Conservation (phyloP, 2,888 invertebrate species). For the Lissocephala sabroskyi region DNA sequence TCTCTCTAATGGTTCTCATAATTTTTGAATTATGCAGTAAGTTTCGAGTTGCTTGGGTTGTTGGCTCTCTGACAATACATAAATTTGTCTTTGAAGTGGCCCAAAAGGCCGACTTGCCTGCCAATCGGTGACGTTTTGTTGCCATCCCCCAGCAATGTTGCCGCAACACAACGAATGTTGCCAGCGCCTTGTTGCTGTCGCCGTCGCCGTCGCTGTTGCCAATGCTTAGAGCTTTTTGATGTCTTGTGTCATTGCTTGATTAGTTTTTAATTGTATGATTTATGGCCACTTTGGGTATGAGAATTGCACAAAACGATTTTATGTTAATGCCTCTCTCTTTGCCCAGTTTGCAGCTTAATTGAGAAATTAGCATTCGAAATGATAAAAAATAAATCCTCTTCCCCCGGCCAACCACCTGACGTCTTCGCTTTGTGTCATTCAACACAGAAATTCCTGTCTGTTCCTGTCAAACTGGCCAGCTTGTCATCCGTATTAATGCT, state of each 20-base stretch:
- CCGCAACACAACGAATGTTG: slow-evolving; percentile 15
- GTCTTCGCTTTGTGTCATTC: too few relatives aligned
- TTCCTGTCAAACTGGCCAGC: background rate
- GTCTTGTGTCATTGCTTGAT: slow-evolving; percentile 61
- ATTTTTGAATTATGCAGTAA: slow-evolving; percentile 52
- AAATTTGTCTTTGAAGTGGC: slow-evolving; percentile 59
- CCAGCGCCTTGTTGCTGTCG: slow-evolving; percentile 9
- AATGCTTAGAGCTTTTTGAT: slow-evolving; percentile 26
- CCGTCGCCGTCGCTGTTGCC: slow-evolving; percentile 23
- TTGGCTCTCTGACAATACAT: slow-evolving; percentile 50
- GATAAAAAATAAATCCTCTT: slow-evolving; percentile 6
- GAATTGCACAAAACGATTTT: slow-evolving; percentile 50
- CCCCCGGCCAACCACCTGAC: too few relatives aligned
- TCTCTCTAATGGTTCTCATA: slow-evolving; percentile 52
- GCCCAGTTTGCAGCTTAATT: slow-evolving; percentile 30
- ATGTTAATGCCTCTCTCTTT: slow-evolving; percentile 37
- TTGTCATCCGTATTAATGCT: slow-evolving; percentile 19
- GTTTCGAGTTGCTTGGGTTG: slow-evolving; percentile 24
- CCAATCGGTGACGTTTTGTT: slow-evolving; percentile 11
- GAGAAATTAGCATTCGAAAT: slow-evolving; percentile 52
- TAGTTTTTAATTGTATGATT: slow-evolving; percentile 64
- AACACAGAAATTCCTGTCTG: too few relatives aligned
- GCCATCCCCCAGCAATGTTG: slow-evolving; percentile 13
- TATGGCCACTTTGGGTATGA: slow-evolving; percentile 33
- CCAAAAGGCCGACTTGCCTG: slow-evolving; percentile 44